Conservation (phyloP, 2,113 vertebrate genomes). For the Albula goreensis region DNA sequence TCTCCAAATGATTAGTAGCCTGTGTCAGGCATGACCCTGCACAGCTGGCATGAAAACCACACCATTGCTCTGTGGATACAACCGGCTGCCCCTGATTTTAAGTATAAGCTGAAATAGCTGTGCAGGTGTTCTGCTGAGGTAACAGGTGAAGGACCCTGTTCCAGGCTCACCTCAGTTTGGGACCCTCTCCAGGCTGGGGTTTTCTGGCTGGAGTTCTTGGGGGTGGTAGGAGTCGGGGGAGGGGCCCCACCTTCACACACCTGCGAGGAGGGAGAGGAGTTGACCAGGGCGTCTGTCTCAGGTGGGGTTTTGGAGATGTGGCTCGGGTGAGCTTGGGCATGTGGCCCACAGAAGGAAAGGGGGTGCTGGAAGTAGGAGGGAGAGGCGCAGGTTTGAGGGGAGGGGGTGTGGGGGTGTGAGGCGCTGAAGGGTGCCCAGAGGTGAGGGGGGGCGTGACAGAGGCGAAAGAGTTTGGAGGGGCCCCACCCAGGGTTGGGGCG, state of each 20-base stretch:
- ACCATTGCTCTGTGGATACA: too few species aligned
- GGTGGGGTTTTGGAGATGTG: slow-evolving; percentile 69
- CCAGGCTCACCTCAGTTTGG: slow-evolving; percentile 82
- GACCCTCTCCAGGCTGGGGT: slow-evolving; percentile 69
- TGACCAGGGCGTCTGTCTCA: slow-evolving; percentile 74
- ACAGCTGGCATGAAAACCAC: too few species aligned
- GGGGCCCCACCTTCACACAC: slow-evolving; percentile 74
- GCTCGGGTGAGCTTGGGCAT: slow-evolving; percentile 72
- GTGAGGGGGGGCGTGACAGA: slow-evolving; percentile 61
- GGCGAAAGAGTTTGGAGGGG: slow-evolving; percentile 44
- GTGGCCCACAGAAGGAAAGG: slow-evolving; percentile 83
- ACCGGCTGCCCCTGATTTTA: too few species aligned
- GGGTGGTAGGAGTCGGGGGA: slow-evolving; percentile 65
- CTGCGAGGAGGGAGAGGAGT: slow-evolving; percentile 48
- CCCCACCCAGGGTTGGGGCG: slow-evolving; percentile 42
- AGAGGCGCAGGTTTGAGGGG: slow-evolving; percentile 74
- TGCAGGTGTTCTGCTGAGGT: too few species aligned
- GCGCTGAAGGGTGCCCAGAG: slow-evolving; percentile 63
- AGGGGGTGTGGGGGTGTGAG: slow-evolving; percentile 68
- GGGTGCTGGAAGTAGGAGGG: slow-evolving; percentile 68
- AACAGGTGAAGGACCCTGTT: neutral
- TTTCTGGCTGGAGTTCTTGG: slow-evolving; percentile 73
- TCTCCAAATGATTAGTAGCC: too few species aligned
- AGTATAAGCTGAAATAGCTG: too few species aligned
- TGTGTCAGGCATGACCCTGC: too few species aligned